phyloP scores from a whole-genome alignment of 2,797 vertebrate species.

The Loris lydekkerianus region DNA sequence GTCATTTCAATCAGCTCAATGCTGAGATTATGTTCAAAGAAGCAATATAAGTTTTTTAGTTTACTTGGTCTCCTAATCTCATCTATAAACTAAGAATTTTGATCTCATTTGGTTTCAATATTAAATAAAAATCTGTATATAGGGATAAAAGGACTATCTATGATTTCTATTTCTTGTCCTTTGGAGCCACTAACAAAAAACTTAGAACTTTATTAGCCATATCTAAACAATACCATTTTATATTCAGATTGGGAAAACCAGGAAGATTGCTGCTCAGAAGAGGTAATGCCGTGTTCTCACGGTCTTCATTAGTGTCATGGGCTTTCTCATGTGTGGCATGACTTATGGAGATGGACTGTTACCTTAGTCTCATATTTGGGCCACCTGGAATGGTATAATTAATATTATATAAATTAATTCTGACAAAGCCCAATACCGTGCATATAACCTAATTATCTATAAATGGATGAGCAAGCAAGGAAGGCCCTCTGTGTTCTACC shows the following conservation, averaged over 20 bases:
- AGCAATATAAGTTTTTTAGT: background rate
- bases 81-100: background rate
- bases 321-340: slow-evolving; percentile 93
- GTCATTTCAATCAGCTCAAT: background rate
- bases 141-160: background rate
- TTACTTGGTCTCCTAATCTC: background rate
- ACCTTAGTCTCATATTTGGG: slow-evolving; percentile 93
- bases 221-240: slow-evolving; percentile 20
- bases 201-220: background rate
- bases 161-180: background rate
- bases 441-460: slow-evolving; percentile 94
- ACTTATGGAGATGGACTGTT: slow-evolving; percentile 92
- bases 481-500: slow-evolving; percentile 69
- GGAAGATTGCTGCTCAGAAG: slow-evolving; percentile 90
- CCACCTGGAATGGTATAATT: slow-evolving; percentile 90
- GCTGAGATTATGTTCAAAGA: background rate
- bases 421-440: slow-evolving; percentile 94
- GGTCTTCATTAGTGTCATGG: slow-evolving; percentile 92
- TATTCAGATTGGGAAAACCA: slow-evolving; percentile 91
- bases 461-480: slow-evolving; percentile 95
- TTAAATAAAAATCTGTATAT: background rate
- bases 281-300: slow-evolving; percentile 93
- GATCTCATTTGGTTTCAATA: background rate
- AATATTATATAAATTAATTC: slow-evolving; percentile 91
- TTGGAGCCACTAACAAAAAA: background rate